Evolutionary conservation across 64 coral and sea anemone genomes (phyloP).

Genomic region (Porites australiensis): DNA sequence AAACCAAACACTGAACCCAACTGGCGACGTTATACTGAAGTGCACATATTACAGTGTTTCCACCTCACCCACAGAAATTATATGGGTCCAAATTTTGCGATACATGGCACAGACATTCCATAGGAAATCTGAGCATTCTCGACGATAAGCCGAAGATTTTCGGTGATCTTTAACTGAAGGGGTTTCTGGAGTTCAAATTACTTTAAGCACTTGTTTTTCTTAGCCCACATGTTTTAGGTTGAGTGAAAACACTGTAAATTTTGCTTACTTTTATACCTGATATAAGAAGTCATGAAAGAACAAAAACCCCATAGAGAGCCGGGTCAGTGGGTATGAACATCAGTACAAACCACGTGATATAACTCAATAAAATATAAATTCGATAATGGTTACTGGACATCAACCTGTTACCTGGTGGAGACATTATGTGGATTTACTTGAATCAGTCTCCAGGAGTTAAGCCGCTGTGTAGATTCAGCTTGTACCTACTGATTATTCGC

Average conservation of each 20-base stretch:
- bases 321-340: too few relatives aligned
- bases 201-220: background rate
- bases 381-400: background rate
- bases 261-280: background rate
- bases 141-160: background rate
- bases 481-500: background rate
- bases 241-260: background rate
- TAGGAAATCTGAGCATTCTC: background rate
- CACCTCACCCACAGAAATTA: background rate
- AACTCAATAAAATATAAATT: background rate
- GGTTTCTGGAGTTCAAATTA: too few relatives aligned
- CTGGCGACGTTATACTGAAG: background rate
- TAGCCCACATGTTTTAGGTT: background rate
- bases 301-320: background rate
- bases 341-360: too few relatives aligned
- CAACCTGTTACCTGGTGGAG: conserved; percentile 15
- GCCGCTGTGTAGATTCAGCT: background rate
- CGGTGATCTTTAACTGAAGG: background rate
- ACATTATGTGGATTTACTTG: background rate
- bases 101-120: background rate
- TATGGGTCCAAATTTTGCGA: background rate
- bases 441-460: background rate
- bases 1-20: background rate
- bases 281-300: background rate
- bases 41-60: background rate